Percentiles rank a stretch among this genome's conserved stretches.
Evolutionary conservation across 37 sponge, comb jelly and placozoan genomes (phyloP).

Genomic region (Tethya wilhelma): DNA sequence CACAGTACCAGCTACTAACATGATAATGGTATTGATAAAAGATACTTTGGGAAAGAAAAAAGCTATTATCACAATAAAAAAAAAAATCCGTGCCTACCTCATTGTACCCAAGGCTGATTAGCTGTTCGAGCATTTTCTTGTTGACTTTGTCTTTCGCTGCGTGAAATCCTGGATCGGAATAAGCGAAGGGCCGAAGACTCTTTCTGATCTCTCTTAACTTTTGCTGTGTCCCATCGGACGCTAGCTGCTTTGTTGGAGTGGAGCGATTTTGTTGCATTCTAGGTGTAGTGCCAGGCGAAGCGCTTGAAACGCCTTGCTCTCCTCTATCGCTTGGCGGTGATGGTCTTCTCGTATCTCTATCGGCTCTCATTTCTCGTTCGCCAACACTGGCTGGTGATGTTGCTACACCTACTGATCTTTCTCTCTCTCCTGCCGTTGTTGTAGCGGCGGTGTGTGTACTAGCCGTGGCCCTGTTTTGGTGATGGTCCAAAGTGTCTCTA

Average conservation of each 20-base stretch:
- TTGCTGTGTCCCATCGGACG: slow-evolving; percentile 33
- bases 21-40: neutral
- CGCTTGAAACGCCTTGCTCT: neutral
- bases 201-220: slow-evolving; percentile 38
- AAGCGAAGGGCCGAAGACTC: slow-evolving; percentile 29
- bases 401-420: neutral
- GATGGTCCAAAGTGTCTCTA: slow-evolving; percentile 16
- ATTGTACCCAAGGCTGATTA: slow-evolving; percentile 56
- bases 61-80: neutral
- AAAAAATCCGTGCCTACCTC: slow-evolving; percentile 42
- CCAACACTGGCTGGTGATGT: slow-evolving; percentile 19
- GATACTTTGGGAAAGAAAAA: neutral
- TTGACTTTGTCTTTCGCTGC: slow-evolving; percentile 42
- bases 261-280: slow-evolving; percentile 29
- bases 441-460: neutral
- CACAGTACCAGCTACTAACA: too few species aligned
- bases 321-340: slow-evolving; percentile 20
- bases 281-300: slow-evolving; percentile 27
- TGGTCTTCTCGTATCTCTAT: neutral
- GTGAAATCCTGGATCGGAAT: slow-evolving; percentile 61
- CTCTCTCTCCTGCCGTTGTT: neutral
- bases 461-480: slow-evolving; percentile 1
- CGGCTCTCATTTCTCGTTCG: neutral
- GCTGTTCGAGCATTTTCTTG: slow-evolving; percentile 47
- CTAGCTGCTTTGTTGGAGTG: slow-evolving; percentile 53